A percentile compares a stretch with the other conserved stretches of the same genome.
Conservation (phyloP, 2,113 vertebrate species). For the Ondatra zibethicus region DNA sequence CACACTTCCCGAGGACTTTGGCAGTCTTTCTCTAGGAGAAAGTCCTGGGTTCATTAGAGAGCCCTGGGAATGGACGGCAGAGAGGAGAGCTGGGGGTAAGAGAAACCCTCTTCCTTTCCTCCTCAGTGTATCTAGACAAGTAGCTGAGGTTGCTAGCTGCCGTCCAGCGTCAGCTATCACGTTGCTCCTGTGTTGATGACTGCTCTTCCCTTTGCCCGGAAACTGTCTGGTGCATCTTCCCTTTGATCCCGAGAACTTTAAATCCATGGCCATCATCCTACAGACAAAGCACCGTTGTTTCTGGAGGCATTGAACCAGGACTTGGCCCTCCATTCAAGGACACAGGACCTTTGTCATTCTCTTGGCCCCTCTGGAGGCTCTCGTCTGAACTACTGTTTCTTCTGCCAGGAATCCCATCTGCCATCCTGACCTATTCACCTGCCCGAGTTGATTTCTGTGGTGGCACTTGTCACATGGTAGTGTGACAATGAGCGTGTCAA, state of each 20-base stretch:
- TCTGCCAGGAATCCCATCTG: background rate
- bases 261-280: background rate
- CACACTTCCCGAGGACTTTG: background rate
- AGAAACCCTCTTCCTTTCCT: background rate
- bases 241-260: conserved; percentile 18
- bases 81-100: background rate
- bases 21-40: background rate
- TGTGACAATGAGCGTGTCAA: background rate
- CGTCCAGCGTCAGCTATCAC: no score
- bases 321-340: background rate
- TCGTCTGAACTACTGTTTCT: background rate
- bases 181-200: background rate
- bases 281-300: background rate
- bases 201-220: background rate
- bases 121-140: background rate
- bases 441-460: background rate
- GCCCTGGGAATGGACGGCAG: background rate
- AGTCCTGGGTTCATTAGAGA: background rate
- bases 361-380: background rate
- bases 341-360: background rate
- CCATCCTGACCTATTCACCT: background rate
- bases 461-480: background rate
- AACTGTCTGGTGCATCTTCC: background rate
- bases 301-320: background rate
- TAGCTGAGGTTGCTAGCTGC: background rate